Conservation (phyloP, 35 echinoderm and acorn worm species). For the Apostichopus californicus region DNA sequence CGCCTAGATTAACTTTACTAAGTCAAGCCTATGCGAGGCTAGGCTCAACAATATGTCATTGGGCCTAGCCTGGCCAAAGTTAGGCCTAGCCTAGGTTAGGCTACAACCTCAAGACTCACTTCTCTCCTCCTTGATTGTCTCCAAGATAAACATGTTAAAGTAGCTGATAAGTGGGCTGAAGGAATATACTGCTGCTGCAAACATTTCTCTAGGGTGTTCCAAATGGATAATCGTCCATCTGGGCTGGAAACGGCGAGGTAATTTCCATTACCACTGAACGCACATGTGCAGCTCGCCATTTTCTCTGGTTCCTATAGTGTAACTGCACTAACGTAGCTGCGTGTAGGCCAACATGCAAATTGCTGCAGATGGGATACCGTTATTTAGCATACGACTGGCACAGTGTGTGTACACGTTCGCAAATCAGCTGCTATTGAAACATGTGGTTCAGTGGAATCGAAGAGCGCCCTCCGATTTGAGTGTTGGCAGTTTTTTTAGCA, state of each 20-base stretch:
- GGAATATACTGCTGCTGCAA: conserved; percentile 48
- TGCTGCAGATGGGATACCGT: neutral
- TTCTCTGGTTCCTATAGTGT: neutral
- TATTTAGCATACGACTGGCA: neutral
- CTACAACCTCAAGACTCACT: neutral
- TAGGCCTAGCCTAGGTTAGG: neutral
- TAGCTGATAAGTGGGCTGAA: conserved; percentile 47
- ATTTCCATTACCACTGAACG: conserved; percentile 40
- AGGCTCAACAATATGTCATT: too few species aligned
- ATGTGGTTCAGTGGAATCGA: neutral
- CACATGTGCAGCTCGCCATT: conserved; percentile 56
- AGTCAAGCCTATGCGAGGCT: too few species aligned
- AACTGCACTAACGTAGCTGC: too few species aligned
- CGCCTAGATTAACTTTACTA: too few species aligned
- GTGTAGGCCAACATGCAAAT: too few species aligned
- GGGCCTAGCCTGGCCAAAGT: neutral
- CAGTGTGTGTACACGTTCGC: neutral
- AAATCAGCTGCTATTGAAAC: neutral
- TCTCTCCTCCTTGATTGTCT: conserved; percentile 28
- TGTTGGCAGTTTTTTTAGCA: too few species aligned
- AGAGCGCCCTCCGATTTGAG: neutral
- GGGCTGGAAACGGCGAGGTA: conserved; percentile 51
- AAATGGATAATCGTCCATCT: conserved; percentile 47
- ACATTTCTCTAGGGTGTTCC: conserved; percentile 33
- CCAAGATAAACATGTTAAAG: conserved; percentile 45